phyloP scores from a whole-genome alignment of 2,113 vertebrate species.

The Fregata magnificens region DNA sequence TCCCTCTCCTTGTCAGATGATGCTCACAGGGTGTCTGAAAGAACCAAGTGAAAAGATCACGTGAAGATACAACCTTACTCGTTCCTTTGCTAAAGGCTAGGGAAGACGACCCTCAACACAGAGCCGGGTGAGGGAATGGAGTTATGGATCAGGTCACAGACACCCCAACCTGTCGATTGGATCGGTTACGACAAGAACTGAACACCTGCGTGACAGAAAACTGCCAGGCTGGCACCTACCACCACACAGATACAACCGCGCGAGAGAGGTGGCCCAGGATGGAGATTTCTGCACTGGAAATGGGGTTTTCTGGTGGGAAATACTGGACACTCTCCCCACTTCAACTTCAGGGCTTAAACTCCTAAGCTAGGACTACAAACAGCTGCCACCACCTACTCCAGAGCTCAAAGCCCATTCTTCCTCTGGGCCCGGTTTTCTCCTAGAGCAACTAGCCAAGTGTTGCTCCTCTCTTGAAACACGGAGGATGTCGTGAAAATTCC shows the following conservation, averaged over 20 bases:
- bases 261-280: background rate
- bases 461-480: background rate
- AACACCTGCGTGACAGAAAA: background rate
- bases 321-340: background rate
- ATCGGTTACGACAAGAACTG: background rate
- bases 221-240: background rate
- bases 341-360: background rate
- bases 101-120: background rate
- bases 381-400: background rate
- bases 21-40: background rate
- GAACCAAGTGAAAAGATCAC: background rate
- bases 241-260: rapidly evolving
- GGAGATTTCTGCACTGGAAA: background rate
- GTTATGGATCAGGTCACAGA: background rate
- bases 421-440: background rate
- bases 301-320: background rate
- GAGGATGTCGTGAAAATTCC: background rate
- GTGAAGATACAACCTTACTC: background rate
- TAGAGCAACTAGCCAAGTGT: background rate
- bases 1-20: background rate
- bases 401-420: background rate
- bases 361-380: background rate
- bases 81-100: background rate
- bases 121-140: background rate
- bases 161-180: rapidly evolving